Conservation (phyloP, 2,113 vertebrate genomes). For the Mobula hypostoma region DNA sequence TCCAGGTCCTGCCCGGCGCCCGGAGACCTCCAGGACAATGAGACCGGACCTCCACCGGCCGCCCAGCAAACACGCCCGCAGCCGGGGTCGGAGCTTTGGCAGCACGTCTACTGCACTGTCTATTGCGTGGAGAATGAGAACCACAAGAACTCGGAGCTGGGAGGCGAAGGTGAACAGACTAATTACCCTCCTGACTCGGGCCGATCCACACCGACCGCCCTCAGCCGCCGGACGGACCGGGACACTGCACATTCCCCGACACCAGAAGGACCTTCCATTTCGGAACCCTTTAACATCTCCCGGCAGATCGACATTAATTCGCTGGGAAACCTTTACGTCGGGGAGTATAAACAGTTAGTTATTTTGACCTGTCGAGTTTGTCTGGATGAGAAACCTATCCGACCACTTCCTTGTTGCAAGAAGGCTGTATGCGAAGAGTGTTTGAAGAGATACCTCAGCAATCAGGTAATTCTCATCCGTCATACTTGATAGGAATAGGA, state of each 20-base stretch:
- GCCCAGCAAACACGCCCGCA: not conserved
- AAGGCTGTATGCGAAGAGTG: constrained; percentile 91
- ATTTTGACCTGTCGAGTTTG: constrained; percentile 81
- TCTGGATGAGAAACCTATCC: constrained; percentile 75
- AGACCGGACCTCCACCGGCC: not conserved
- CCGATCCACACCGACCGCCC: not conserved
- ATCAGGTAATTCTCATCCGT: constrained; percentile 64
- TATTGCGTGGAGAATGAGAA: constrained; percentile 65
- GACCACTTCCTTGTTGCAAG: constrained; percentile 82
- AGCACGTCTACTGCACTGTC: constrained; percentile 79
- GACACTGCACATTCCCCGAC: constrained; percentile 4
- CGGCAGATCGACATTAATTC: constrained; percentile 61
- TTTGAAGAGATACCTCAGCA: constrained; percentile 81
- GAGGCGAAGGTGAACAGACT: constrained; percentile 39
- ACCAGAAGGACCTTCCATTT: constrained; percentile 52
- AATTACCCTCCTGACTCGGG: constrained; percentile 33
- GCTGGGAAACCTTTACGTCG: constrained; percentile 46
- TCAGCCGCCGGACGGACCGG: not conserved
- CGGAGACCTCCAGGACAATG: constrained; percentile 2
- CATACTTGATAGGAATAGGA: not conserved
- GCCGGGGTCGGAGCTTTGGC: constrained; percentile 32
- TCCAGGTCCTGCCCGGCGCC: constrained; percentile 17
- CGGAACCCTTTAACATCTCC: constrained; percentile 61
- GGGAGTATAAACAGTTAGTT: constrained; percentile 56
- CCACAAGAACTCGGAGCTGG: constrained; percentile 36